These are phyloP conservation scores for Trematomus loennbergii DNA, from an alignment of 2,113 vertebrate genomes.

Conservation along the genomic window DNA sequence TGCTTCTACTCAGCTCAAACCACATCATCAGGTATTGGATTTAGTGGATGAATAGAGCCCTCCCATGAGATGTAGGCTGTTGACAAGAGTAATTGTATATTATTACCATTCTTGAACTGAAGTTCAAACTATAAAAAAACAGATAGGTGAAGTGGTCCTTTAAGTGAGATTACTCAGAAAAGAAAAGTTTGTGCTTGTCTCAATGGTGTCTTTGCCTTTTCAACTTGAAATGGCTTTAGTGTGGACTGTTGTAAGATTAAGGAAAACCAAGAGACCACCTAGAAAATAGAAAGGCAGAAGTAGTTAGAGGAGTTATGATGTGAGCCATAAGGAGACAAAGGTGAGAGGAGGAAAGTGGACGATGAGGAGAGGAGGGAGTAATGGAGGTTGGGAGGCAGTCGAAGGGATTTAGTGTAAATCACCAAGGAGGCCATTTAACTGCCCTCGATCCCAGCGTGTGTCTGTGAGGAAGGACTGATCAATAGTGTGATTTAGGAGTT, in stretches of 20 bases:
- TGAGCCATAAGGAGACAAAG: constrained; percentile 18
- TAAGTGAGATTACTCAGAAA: constrained; percentile 4
- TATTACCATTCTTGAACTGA: constrained; percentile 22
- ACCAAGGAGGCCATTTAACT: constrained; percentile 70
- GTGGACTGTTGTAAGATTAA: constrained; percentile 18
- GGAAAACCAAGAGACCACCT: constrained; percentile 17
- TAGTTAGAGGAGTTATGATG: constrained; percentile 19
- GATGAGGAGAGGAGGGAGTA: constrained; percentile 27
- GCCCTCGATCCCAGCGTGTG: constrained; percentile 61
- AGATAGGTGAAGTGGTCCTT: constrained; percentile 10
- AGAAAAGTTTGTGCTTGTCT: constrained; percentile 19
- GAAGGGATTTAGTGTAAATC: constrained; percentile 64
- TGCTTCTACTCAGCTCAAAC: constrained; percentile 3
- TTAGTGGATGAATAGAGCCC: constrained; percentile 11
- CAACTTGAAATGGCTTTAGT: constrained; percentile 2
- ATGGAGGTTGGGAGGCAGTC: constrained; percentile 35
- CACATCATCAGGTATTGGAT: not conserved
- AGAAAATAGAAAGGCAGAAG: constrained; percentile 4
- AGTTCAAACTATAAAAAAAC: constrained; percentile 2
- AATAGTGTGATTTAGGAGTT: constrained; percentile 80
- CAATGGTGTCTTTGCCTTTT: constrained; percentile 5
- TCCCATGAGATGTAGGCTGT: constrained; percentile 1
- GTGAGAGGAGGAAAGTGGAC: constrained; percentile 25
- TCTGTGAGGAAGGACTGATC: constrained; percentile 72
- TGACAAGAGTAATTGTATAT: constrained; percentile 26